Evolutionary conservation across 2,888 invertebrate species (phyloP).

Genomic region (Caenorhabditis becei): DNA sequence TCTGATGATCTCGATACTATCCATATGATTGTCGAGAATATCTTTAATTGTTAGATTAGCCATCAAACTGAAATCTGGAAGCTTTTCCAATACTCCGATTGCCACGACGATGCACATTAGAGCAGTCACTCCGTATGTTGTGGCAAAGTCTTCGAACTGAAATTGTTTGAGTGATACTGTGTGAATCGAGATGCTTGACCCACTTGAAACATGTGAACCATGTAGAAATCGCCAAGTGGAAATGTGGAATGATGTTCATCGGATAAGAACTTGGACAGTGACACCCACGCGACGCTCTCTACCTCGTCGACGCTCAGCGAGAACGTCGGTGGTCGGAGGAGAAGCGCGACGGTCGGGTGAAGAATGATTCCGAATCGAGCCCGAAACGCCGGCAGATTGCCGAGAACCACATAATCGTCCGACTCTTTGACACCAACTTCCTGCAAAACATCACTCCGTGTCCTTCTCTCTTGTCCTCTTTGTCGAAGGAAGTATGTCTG

Average conservation of each 20-base stretch:
- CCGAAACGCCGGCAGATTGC: constrained; percentile 66
- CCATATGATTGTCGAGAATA: constrained; percentile 30
- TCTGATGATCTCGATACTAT: constrained; percentile 30
- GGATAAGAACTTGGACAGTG: constrained; percentile 55
- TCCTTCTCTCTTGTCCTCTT: constrained; percentile 7
- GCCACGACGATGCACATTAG: constrained; percentile 66
- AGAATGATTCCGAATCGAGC: constrained; percentile 67
- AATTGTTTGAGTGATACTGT: no score
- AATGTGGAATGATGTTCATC: constrained; percentile 50
- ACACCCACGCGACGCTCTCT: constrained; percentile 61
- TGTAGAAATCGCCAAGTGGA: constrained; percentile 52
- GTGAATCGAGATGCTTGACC: background rate
- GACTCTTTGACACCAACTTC: constrained; percentile 64
- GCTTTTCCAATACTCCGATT: constrained; percentile 50
- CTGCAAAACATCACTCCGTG: constrained; percentile 41
- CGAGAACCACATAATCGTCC: constrained; percentile 65
- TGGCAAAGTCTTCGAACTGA: constrained; percentile 57
- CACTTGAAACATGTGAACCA: constrained; percentile 64
- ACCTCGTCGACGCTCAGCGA: constrained; percentile 54
- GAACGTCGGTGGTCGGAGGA: constrained; percentile 45
- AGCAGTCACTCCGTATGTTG: constrained; percentile 68
- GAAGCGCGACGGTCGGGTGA: constrained; percentile 67
- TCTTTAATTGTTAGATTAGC: constrained; percentile 29
- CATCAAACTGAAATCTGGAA: constrained; percentile 59
- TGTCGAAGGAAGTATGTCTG: background rate